phyloP scores from a whole-genome alignment of 2,113 vertebrate species.

The Noctilio leporinus region DNA sequence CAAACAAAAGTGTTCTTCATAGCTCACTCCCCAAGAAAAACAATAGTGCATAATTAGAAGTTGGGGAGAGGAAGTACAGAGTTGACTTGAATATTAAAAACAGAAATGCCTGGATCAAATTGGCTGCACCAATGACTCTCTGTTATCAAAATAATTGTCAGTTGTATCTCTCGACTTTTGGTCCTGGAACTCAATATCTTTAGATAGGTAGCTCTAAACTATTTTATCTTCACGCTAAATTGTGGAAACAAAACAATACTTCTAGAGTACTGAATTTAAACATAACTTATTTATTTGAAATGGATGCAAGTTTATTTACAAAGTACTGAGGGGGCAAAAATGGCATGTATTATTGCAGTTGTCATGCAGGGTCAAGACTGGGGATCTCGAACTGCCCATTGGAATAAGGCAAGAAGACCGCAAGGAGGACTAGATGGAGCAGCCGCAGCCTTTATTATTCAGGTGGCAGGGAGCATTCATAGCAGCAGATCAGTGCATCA shows the following conservation, averaged over 20 bases:
- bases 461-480: no score
- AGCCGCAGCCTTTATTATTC: no score
- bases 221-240: constrained; percentile 15
- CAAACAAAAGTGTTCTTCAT: constrained; percentile 71
- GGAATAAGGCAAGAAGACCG: no score
- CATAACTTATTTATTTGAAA: neutral
- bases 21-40: neutral
- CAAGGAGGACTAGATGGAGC: no score
- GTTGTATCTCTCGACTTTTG: constrained; percentile 11
- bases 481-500: no score
- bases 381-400: no score
- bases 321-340: neutral
- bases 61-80: constrained; percentile 25
- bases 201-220: neutral
- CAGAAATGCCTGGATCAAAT: constrained; percentile 40
- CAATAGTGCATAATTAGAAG: constrained; percentile 48
- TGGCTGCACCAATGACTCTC: constrained; percentile 41
- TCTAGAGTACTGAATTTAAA: neutral
- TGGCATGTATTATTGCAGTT: neutral
- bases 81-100: constrained; percentile 47
- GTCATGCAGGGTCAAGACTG: no score
- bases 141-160: constrained; percentile 48
- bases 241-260: constrained; percentile 44
- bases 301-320: no score
- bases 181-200: neutral